Evolutionary conservation across 30 jellyfish, hydroid and myxozoan genomes (phyloP).

Genomic region (Pelagia noctiluca): DNA sequence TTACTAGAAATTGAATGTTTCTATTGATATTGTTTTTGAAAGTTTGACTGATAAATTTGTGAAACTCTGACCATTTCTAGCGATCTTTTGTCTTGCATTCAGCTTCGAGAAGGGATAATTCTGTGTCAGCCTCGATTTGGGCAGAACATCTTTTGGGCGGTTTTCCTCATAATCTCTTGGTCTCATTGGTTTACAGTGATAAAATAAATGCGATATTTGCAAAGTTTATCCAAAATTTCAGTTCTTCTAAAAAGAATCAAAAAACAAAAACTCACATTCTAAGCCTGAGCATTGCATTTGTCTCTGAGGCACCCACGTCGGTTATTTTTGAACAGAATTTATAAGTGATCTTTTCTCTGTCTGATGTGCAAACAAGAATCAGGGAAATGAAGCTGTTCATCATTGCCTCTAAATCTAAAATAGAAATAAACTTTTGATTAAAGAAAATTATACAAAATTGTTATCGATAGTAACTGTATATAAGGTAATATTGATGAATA

Average conservation of each 20-base stretch:
- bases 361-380: constrained; percentile 86
- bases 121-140: background rate
- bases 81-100: background rate
- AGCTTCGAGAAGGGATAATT: background rate
- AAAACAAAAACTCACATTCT: constrained; percentile 58
- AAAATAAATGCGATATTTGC: background rate
- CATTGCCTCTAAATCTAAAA: constrained; percentile 94
- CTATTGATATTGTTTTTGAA: too few species aligned
- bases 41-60: too few species aligned
- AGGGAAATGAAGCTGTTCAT: constrained; percentile 96
- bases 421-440: background rate
- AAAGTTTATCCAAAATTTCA: too few species aligned
- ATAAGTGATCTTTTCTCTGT: constrained; percentile 80
- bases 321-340: constrained; percentile 78
- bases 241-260: background rate
- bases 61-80: too few species aligned
- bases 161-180: too few species aligned
- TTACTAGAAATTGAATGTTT: background rate
- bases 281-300: constrained; percentile 83
- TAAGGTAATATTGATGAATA: too few species aligned
- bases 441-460: too few species aligned
- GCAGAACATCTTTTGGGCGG: too few species aligned
- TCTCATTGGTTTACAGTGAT: background rate
- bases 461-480: too few species aligned
- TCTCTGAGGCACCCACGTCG: constrained; percentile 95